Percentiles rank a stretch among this genome's conserved stretches.
These are phyloP conservation scores for Trichopoda pennipes DNA, from an alignment of 2,888 invertebrate species.

Conservation along the genomic window DNA sequence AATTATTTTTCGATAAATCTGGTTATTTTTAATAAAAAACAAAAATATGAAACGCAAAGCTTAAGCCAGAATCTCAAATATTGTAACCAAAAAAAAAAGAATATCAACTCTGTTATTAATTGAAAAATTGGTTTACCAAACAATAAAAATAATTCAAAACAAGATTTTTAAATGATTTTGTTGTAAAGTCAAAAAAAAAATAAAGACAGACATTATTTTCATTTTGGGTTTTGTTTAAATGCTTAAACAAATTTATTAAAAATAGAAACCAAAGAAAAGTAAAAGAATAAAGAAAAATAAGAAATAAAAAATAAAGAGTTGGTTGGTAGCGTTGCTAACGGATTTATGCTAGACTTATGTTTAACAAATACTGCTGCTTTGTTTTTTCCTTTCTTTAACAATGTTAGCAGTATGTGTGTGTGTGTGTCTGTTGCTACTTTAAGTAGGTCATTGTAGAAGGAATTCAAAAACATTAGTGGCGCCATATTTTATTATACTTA, in stretches of 20 bases:
- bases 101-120: too few relatives aligned
- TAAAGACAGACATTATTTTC: constrained; percentile 39
- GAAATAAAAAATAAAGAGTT: constrained; percentile 44
- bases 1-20: too few relatives aligned
- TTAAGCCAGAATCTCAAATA: too few relatives aligned
- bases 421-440: constrained; percentile 22
- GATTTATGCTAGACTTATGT: constrained; percentile 66
- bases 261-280: not conserved
- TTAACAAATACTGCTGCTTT: constrained; percentile 59
- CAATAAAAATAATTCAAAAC: too few relatives aligned
- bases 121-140: too few relatives aligned
- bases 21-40: too few relatives aligned
- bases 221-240: constrained; percentile 25
- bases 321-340: constrained; percentile 60
- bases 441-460: constrained; percentile 64
- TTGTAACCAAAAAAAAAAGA: too few relatives aligned
- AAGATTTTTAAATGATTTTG: too few relatives aligned
- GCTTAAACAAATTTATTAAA: constrained; percentile 13
- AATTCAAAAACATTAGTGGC: constrained; percentile 66
- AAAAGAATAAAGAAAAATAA: not conserved
- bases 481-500: constrained; percentile 62
- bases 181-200: too few relatives aligned
- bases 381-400: constrained; percentile 18
- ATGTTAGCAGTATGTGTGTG: not conserved
- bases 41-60: too few relatives aligned